Base-by-base conservation (phyloP, 2,113 vertebrate genomes). In the Andinoacara biseriatus region DNA sequence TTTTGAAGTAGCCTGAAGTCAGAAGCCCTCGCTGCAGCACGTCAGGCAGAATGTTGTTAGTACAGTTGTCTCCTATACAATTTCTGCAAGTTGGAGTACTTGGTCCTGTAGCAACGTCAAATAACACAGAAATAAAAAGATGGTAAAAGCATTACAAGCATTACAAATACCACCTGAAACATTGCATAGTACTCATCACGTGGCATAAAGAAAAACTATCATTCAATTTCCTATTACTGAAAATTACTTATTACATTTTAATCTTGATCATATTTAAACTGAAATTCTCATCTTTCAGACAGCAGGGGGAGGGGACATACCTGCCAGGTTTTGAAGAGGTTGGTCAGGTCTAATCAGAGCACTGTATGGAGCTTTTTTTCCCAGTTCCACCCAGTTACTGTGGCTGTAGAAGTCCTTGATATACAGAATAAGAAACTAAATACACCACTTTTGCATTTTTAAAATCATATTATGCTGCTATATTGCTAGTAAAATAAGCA, bases 321-420 rank as follows among this genome's bases (percentile, higher is more conserved):
- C 94, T 89, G 94, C 93, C 74, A 94, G 46, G 40, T 91, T 95
- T 11, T 82, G 40, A 6, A 95, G 74, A 20, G 60, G 78, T 67
- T 90, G 86, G 29, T 94, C 89, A 15, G 92, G 90, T 84, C 2
- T 82, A 84, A 94, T 94, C 22, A 95, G 87, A 18, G 58, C 9
- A 3, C 79, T 79, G 88, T 91, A 90, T 11, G 93, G 94, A 0
- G 33, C 13, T 0, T 18, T 91, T 15, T 93, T 94, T 10, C 90
- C 90, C 35, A 94, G 63, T 83, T 95, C 94, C 76, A 94, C 88
- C 94, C 94, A 94, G 86, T 95, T 94, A 83, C 94, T 95, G 90
- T 94, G 94, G 62, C 93, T 94, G 91, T 94, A 95, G 87, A 95
- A 95, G 74, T 95, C 94, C 94, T 95, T 17, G 0, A 20, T 2